These are phyloP conservation scores for Murina feae DNA, from an alignment of 2,113 vertebrate species.

Conservation along the genomic window DNA sequence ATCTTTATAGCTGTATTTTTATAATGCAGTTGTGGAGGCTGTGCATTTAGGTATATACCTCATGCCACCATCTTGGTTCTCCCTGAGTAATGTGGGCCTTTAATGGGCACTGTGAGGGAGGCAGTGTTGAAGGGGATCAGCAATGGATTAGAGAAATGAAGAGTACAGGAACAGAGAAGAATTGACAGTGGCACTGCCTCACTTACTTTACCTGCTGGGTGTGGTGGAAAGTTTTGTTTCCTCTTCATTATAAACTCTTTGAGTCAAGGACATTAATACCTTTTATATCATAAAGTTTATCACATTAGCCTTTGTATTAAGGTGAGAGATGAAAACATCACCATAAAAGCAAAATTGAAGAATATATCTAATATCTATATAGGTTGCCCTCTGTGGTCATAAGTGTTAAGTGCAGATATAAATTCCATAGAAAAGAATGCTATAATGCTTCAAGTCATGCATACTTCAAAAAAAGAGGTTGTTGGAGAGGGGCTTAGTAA, in stretches of 20 bases:
- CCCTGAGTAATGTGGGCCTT: too few species aligned
- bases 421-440: neutral
- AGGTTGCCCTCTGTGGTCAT: neutral
- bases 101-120: neutral
- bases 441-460: neutral
- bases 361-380: too few species aligned
- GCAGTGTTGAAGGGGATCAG: neutral
- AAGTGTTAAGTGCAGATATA: neutral
- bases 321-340: neutral
- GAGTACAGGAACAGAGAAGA: neutral
- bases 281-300: neutral
- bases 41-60: too few species aligned
- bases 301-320: neutral
- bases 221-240: neutral
- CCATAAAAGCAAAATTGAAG: neutral
- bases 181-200: neutral
- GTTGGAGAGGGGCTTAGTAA: too few species aligned
- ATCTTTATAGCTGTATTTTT: too few species aligned
- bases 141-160: neutral
- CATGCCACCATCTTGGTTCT: too few species aligned
- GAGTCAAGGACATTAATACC: neutral
- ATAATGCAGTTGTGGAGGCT: too few species aligned
- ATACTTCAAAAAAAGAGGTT: neutral
- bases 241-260: neutral
- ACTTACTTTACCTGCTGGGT: neutral